Percentiles rank a stretch among this genome's conserved stretches.
phyloP scores from a whole-genome alignment of 2,888 invertebrate genomes.

The Pyrochroa serraticornis region DNA sequence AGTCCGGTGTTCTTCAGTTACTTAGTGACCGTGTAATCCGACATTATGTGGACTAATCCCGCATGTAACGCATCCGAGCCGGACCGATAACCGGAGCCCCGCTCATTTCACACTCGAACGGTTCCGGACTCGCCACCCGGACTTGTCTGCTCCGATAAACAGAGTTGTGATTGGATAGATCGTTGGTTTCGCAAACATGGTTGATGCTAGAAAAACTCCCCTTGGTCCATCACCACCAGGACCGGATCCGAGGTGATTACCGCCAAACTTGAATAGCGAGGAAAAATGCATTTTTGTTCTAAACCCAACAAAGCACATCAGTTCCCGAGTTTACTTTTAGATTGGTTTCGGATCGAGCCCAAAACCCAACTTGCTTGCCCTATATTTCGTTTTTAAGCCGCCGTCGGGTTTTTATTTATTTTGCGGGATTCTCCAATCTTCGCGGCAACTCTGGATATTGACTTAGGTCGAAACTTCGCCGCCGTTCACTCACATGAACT shows the following conservation, averaged over 20 bases:
- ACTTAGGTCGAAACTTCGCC: too few relatives aligned
- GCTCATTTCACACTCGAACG: slow-evolving; percentile 51
- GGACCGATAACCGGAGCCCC: slow-evolving; percentile 44
- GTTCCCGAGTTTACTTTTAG: slow-evolving; percentile 41
- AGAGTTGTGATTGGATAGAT: slow-evolving; percentile 50
- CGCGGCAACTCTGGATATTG: not conserved
- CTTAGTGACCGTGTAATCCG: slow-evolving; percentile 50
- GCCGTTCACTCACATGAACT: too few relatives aligned
- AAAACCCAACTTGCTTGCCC: slow-evolving; percentile 1
- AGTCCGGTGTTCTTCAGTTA: slow-evolving; percentile 40
- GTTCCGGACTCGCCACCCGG: slow-evolving; percentile 41
- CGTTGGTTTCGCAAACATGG: slow-evolving; percentile 48
- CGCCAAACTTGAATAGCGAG: not conserved
- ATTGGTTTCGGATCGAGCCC: slow-evolving; percentile 36
- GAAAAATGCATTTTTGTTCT: slow-evolving; percentile 38
- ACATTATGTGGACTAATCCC: slow-evolving; percentile 49
- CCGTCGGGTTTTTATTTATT: slow-evolving; percentile 5
- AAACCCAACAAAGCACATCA: slow-evolving; percentile 42
- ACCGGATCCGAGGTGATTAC: slow-evolving; percentile 23
- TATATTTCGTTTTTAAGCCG: slow-evolving; percentile 7
- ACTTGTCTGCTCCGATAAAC: slow-evolving; percentile 48
- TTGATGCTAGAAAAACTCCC: slow-evolving; percentile 1
- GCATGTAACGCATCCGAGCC: slow-evolving; percentile 45
- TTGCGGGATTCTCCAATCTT: slow-evolving; percentile 1
- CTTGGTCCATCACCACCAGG: not conserved